Evolutionary conservation across 2,113 vertebrate genomes (phyloP).

Genomic region (Ciconia boyciana): DNA sequence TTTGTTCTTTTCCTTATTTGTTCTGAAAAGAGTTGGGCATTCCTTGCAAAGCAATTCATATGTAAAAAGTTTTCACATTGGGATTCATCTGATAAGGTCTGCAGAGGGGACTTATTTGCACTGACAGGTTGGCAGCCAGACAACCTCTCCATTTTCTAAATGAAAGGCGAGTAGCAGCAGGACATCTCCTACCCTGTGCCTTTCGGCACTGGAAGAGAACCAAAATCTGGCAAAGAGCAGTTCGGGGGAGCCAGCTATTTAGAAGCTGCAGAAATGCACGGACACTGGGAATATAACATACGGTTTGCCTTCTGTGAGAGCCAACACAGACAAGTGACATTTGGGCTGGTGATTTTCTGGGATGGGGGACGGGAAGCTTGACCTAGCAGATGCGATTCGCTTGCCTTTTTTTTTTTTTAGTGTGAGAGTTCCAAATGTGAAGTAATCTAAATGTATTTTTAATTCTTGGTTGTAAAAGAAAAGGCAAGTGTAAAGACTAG

Average conservation of each 20-base stretch:
- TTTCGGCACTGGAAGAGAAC: background rate
- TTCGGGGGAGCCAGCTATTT: background rate
- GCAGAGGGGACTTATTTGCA: conserved; percentile 8
- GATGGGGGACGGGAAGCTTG: background rate
- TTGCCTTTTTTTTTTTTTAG: background rate
- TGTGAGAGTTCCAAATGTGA: background rate
- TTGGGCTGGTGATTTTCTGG: background rate
- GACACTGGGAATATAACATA: conserved; percentile 11
- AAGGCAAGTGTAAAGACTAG: background rate
- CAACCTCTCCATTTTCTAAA: conserved; percentile 58
- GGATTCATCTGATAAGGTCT: conserved; percentile 41
- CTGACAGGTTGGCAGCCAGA: conserved; percentile 59
- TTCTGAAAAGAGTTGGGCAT: background rate
- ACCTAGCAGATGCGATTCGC: background rate
- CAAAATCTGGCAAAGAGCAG: conserved; percentile 19
- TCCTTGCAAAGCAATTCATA: conserved; percentile 42
- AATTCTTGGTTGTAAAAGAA: background rate
- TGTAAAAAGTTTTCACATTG: conserved; percentile 52
- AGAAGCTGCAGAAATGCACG: background rate
- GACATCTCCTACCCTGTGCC: conserved; percentile 43
- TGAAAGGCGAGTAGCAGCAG: conserved; percentile 55
- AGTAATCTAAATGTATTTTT: background rate
- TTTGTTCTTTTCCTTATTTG: background rate
- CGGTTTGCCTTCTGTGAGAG: conserved; percentile 39
- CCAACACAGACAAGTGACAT: background rate